Conservation (phyloP, 1,140 invertebrate species). For the Pentalonia nigronervosa region DNA sequence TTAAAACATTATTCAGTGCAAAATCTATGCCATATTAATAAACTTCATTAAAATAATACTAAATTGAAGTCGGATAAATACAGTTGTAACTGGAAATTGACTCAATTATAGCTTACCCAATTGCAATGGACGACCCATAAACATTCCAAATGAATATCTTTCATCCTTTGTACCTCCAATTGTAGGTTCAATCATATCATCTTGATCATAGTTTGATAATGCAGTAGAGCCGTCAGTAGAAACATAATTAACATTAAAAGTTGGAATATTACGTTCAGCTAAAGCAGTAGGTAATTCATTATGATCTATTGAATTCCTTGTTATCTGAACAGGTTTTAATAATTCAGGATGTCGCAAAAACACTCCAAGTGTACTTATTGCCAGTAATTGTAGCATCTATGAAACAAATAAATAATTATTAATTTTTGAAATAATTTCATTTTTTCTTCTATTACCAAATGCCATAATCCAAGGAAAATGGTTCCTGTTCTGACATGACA, state of each 20-base stretch:
- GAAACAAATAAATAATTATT: constrained; percentile 60
- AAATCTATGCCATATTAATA: too few relatives aligned
- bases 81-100: too few relatives aligned
- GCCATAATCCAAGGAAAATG: constrained; percentile 80
- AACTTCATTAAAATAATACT: too few relatives aligned
- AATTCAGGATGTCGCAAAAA: constrained; percentile 75
- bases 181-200: constrained; percentile 4
- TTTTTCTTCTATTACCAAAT: constrained; percentile 72
- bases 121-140: constrained; percentile 5
- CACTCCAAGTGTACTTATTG: constrained; percentile 75
- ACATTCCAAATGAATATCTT: constrained; percentile 26
- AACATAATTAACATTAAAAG: not conserved
- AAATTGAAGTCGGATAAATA: too few relatives aligned
- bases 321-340: constrained; percentile 61
- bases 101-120: not conserved
- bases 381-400: constrained; percentile 76
- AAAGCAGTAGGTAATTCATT: constrained; percentile 47
- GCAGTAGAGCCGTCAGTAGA: not conserved
- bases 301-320: not conserved
- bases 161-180: not conserved
- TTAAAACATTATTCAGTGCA: not conserved
- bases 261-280: constrained; percentile 45
- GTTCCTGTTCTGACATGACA: constrained; percentile 84
- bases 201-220: constrained; percentile 65
- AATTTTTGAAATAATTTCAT: not conserved